Percentiles rank a stretch among this genome's conserved stretches.
Evolutionary conservation across 2,113 vertebrate genomes (phyloP).

Genomic region (Rhinolophus ferrumequinum): DNA sequence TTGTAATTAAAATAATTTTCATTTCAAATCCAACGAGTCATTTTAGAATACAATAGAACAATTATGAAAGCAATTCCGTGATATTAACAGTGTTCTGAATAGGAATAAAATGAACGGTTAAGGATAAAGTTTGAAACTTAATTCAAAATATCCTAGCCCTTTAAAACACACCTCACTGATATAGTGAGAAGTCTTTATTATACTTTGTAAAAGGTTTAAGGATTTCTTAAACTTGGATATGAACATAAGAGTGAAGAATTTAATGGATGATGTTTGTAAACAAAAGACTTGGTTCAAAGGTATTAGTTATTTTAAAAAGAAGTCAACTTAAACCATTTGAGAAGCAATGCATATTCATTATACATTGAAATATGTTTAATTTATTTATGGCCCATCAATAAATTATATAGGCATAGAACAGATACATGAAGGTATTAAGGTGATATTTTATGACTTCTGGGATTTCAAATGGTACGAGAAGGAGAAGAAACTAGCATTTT

Average conservation of each 20-base stretch:
- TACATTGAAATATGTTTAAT: conserved; percentile 1
- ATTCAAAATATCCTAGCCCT: conserved; percentile 22
- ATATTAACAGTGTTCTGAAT: conserved; percentile 20
- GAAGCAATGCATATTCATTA: neutral
- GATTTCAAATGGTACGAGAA: neutral
- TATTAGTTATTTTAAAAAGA: neutral
- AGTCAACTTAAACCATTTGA: neutral
- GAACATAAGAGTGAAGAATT: conserved; percentile 16
- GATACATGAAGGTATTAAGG: neutral
- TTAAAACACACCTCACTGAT: neutral
- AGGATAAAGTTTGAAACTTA: conserved; percentile 34
- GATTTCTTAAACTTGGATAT: conserved; percentile 43
- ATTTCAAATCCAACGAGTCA: conserved; percentile 16
- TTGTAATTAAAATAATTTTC: conserved; percentile 63
- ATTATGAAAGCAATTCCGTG: conserved; percentile 4
- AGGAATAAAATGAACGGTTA: conserved; percentile 26
- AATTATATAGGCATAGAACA: neutral
- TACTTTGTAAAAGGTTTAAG: neutral
- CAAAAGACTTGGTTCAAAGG: neutral
- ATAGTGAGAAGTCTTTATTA: neutral
- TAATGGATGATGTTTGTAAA: conserved; percentile 2
- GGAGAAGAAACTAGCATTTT: neutral
- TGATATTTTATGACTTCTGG: neutral
- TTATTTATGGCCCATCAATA: neutral
- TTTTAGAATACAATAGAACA: conserved; percentile 38